These are phyloP conservation scores for Clupea harengus DNA, from an alignment of 2,113 vertebrate species.

Conservation along the genomic window DNA sequence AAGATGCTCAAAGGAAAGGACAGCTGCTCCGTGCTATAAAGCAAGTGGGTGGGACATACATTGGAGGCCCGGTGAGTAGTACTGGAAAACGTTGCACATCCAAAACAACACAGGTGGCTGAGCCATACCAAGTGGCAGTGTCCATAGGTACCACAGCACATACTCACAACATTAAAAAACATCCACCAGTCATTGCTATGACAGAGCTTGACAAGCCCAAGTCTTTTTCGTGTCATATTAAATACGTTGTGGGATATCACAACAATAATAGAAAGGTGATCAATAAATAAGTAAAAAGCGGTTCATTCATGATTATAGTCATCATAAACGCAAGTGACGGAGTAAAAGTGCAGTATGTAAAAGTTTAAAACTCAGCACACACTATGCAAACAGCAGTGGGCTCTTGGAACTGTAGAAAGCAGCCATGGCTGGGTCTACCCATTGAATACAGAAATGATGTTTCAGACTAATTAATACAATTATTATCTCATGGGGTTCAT, in stretches of 20 bases:
- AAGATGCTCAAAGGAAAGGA: slow-evolving; percentile 57
- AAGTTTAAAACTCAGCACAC: not conserved
- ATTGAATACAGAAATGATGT: not conserved
- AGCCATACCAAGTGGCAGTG: not conserved
- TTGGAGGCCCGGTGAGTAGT: slow-evolving; percentile 72
- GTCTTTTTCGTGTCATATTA: not conserved
- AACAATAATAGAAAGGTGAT: not conserved
- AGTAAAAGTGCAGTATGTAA: not conserved
- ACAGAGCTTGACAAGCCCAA: not conserved
- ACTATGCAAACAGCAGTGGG: not conserved
- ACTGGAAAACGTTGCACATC: not conserved
- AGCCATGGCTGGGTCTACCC: not conserved
- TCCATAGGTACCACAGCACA: not conserved
- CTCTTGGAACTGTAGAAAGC: not conserved
- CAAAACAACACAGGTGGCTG: not conserved
- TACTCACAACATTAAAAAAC: not conserved
- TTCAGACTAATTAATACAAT: slow-evolving; percentile 9
- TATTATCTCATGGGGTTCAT: not conserved
- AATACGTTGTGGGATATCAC: not conserved
- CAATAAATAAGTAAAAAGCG: not conserved
- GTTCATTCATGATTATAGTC: no score
- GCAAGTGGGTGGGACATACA: slow-evolving; percentile 67
- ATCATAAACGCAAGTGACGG: not conserved
- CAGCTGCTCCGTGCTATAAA: slow-evolving; percentile 62
- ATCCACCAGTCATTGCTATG: not conserved